Base-by-base conservation (phyloP, 2,113 vertebrate genomes). In the Phodopus roborovskii region DNA sequence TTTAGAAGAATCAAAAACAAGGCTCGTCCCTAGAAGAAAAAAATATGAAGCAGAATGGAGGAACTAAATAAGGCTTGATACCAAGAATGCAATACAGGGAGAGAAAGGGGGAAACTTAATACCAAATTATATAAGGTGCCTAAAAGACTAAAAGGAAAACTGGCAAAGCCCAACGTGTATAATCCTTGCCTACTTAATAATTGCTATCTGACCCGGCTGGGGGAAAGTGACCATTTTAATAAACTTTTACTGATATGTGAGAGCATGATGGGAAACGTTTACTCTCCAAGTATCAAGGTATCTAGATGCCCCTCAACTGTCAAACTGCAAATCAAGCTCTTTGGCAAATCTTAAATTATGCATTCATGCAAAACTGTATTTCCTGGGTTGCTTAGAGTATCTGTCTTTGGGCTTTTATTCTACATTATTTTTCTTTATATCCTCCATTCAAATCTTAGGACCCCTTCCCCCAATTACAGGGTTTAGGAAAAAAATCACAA, bases 131-230 rank as follows among this genome's bases (percentile, higher is more conserved):
- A 83, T 85, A 30, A 60, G 53, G 3, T 96, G 36, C 60, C 64
- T 94, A 96, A 95, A 83, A 56, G 22, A 94, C 92, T 24, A 94
- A 50, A 64, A 93, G 66, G 9, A 75, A 92, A 91, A 93, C n/a
- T 30, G 58, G 39, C n/a, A 82, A 96, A 92, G 58, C 5, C 48
- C 77, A 48, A 58, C 36, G 50, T 74, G 8, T 68, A 11, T 24
- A 93, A 68, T 68, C 12, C 28, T 60, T 78, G n/a, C 62, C 91
- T 94, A 82, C 22, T 79, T 84, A 95, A 53, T 62, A 94, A 96
- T 1, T 94, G 87, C 48, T 81, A 84, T 86, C 88, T 94, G 58
- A 87, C 5, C 30, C 20, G 30, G n/a, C 0, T 28, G 39, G 17
- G 3, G 4, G 33, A 89, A 70, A 84, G 53, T 71, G 68, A 90